Conservation (phyloP, 2,113 vertebrate genomes). For the Myrmophylax atrothorax region DNA sequence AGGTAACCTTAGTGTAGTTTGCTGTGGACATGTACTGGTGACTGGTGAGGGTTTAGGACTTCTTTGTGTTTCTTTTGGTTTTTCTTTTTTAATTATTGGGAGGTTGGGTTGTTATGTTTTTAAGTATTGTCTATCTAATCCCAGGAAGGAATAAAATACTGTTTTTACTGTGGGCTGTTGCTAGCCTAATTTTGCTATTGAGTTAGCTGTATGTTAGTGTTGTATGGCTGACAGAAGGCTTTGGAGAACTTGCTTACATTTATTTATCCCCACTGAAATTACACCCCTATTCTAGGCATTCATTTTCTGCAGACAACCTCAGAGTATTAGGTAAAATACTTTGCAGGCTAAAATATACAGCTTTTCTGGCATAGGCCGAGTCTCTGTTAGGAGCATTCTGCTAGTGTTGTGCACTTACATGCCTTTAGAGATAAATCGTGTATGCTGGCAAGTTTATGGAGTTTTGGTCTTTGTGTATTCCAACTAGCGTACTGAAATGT, state of each 20-base stretch:
- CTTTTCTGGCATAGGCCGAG: not conserved
- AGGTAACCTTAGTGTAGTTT: not conserved
- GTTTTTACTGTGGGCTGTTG: not conserved
- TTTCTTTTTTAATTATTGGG: not conserved
- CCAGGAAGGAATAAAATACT: not conserved
- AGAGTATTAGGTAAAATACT: not conserved
- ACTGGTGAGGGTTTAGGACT: not conserved
- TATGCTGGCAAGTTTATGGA: fast-evolving
- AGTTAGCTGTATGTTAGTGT: not conserved
- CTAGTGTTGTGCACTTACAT: not conserved
- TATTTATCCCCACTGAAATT: not conserved
- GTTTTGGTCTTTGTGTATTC: not conserved
- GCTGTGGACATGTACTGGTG: not conserved
- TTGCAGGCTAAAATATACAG: not conserved
- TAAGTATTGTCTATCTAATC: not conserved
- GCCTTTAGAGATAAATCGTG: not conserved
- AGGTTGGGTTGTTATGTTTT: not conserved
- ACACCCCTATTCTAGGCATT: not conserved
- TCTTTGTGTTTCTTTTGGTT: not conserved
- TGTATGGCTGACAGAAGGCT: not conserved
- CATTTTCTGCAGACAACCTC: not conserved
- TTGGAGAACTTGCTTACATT: not conserved
- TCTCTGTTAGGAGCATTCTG: not conserved
- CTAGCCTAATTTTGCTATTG: fast-evolving
- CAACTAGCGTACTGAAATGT: not conserved